phyloP scores from a whole-genome alignment of 2,888 invertebrate genomes.

The Tipula unca region DNA sequence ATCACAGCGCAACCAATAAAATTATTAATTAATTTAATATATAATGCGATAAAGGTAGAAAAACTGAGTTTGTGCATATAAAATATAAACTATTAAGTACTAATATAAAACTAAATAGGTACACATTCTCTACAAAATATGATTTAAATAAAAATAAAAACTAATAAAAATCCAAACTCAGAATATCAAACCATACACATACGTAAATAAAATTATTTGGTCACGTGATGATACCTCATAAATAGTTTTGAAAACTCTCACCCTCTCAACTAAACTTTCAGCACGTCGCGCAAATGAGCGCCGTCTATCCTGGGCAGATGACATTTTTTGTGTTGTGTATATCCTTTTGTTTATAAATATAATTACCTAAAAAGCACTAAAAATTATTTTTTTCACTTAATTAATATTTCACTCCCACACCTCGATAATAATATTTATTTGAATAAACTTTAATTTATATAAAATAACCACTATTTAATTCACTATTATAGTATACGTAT shows the following conservation, averaged over 20 bases:
- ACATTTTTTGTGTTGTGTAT: constrained; percentile 29
- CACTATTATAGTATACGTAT: no score
- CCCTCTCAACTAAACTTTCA: constrained; percentile 42
- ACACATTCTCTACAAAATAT: background rate
- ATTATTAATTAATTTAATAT: background rate
- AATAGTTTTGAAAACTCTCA: constrained; percentile 42
- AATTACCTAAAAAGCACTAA: background rate
- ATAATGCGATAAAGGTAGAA: background rate
- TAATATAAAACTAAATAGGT: background rate
- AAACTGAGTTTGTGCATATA: constrained; percentile 1
- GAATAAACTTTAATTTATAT: background rate
- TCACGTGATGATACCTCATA: constrained; percentile 38
- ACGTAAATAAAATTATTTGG: background rate
- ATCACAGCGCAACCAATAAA: constrained; percentile 14
- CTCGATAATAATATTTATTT: background rate
- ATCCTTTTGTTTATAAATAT: background rate
- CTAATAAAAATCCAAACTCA: background rate
- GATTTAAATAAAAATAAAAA: background rate
- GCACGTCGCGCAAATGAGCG: constrained; percentile 41
- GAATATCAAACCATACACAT: background rate
- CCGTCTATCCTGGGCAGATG: constrained; percentile 36
- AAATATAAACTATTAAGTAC: background rate
- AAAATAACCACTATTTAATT: background rate
- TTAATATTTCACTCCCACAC: background rate
- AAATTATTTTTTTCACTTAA: background rate